phyloP scores from a whole-genome alignment of 2,797 vertebrate species.

The Phrynocephalus guinanensis region DNA sequence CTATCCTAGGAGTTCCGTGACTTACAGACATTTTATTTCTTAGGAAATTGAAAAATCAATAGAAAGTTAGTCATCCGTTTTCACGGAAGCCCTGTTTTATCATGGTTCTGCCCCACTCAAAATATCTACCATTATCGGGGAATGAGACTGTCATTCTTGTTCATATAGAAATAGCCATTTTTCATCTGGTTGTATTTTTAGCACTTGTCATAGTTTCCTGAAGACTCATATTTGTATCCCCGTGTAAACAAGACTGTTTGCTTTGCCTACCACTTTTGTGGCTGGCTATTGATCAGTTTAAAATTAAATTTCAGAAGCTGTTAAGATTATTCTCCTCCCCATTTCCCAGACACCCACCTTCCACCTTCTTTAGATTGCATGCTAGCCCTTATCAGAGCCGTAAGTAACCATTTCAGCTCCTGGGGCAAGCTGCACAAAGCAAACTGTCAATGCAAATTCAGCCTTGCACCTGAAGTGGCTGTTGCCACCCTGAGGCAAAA shows the following conservation, averaged over 20 bases:
- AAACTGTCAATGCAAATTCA: too few relatives aligned
- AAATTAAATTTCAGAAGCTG: not conserved
- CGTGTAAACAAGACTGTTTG: not conserved
- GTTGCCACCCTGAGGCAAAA: too few relatives aligned
- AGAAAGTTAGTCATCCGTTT: slow-evolving; percentile 60
- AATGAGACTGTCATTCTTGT: slow-evolving; percentile 34
- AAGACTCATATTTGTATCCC: not conserved
- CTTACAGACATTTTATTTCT: slow-evolving; percentile 50
- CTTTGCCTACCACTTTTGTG: not conserved
- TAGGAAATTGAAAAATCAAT: slow-evolving; percentile 63
- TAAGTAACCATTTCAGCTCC: too few relatives aligned
- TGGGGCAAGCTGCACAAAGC: too few relatives aligned
- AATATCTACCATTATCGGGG: slow-evolving; percentile 38
- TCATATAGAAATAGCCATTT: slow-evolving; percentile 43
- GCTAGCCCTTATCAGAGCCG: too few relatives aligned
- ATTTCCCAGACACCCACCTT: not conserved
- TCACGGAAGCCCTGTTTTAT: slow-evolving; percentile 39
- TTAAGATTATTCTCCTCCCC: too few relatives aligned
- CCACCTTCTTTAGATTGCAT: too few relatives aligned
- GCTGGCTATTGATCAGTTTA: not conserved
- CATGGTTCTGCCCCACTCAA: slow-evolving; percentile 44
- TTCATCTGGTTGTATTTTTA: not conserved
- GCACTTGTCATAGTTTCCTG: not conserved
- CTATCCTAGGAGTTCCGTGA: slow-evolving; percentile 27
- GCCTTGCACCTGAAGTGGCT: too few relatives aligned